Percentiles rank a stretch among this genome's conserved stretches.
phyloP scores from a whole-genome alignment of 1,140 invertebrate species.

The Lasioglossum baleicum region DNA sequence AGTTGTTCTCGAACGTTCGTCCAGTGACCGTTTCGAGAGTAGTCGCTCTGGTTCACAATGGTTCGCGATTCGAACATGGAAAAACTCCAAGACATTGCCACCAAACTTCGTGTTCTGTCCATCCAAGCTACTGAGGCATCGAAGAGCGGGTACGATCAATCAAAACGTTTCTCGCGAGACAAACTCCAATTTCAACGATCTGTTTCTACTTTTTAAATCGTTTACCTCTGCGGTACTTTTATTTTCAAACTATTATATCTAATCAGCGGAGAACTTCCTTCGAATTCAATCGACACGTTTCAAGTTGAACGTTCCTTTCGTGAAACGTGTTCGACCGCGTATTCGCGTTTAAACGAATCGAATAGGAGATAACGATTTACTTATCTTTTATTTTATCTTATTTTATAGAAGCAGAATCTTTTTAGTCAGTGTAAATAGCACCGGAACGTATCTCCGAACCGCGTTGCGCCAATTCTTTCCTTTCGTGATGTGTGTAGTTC shows the following conservation, averaged over 20 bases:
- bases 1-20: conserved; percentile 51
- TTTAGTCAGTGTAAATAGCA: background rate
- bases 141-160: conserved; percentile 74
- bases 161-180: background rate
- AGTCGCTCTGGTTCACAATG: conserved; percentile 57
- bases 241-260: background rate
- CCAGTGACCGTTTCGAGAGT: background rate
- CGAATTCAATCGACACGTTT: background rate
- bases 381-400: too few relatives aligned
- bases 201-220: too few relatives aligned
- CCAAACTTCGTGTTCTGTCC: conserved; percentile 84
- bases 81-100: conserved; percentile 84
- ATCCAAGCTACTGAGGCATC: conserved; percentile 74
- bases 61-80: conserved; percentile 71
- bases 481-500: background rate
- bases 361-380: background rate
- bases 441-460: background rate
- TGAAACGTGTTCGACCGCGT: background rate
- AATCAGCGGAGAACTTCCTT: background rate
- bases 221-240: background rate
- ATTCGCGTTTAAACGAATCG: background rate
- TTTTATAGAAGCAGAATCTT: too few relatives aligned
- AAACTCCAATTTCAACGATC: background rate
- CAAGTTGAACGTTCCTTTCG: background rate
- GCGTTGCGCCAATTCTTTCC: background rate